Conservation (phyloP, 2,113 vertebrate genomes). For the Prietella phreatophila region DNA sequence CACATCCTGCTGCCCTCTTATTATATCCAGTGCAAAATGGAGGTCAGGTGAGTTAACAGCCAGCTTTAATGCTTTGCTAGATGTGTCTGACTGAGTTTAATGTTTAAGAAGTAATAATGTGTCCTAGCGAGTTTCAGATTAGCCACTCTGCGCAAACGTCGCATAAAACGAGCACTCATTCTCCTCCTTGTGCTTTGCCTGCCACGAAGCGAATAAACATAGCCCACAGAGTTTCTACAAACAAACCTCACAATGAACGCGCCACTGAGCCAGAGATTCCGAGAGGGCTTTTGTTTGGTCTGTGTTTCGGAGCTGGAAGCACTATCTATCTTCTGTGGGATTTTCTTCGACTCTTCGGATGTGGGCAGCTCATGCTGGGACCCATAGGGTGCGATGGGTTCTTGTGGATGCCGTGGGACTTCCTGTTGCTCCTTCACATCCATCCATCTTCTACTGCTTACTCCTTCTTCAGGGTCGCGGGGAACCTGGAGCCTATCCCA, state of each 20-base stretch:
- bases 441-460: no score
- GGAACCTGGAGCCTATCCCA: no score
- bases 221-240: neutral
- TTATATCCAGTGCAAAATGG: neutral
- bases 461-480: no score
- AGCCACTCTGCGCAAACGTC: neutral
- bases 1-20: neutral
- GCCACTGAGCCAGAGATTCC: neutral
- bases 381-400: conserved; percentile 10
- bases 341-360: conserved; percentile 2
- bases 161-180: neutral
- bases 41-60: neutral
- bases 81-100: neutral
- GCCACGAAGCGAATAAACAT: neutral
- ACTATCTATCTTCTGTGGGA: conserved; percentile 26
- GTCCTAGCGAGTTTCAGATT: neutral
- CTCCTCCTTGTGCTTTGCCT: neutral
- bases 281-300: neutral
- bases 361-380: conserved; percentile 64
- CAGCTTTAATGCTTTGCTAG: neutral
- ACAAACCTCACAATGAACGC: neutral
- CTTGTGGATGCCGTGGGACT: neutral
- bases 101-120: neutral
- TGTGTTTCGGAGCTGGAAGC: neutral
- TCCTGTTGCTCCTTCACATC: neutral